A percentile compares a stretch with the other conserved stretches of the same genome.
Conservation (phyloP, 37 sponge, comb jelly and placozoan genomes). For the Cladorhizidae sp. region DNA sequence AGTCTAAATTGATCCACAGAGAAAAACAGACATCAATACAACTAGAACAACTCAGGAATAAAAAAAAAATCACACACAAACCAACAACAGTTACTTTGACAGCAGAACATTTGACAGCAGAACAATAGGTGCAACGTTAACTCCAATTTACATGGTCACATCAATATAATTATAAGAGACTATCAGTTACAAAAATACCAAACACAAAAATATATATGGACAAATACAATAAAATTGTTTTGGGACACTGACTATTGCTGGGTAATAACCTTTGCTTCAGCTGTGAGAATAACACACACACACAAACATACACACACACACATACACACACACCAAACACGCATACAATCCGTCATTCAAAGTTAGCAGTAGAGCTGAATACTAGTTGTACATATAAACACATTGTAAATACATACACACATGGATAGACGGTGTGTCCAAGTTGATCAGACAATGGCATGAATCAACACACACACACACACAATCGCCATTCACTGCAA, state of each 20-base stretch:
- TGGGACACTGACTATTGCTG: background rate
- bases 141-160: background rate
- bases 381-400: background rate
- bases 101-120: too few species aligned
- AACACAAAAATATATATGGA: background rate
- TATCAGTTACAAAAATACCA: background rate
- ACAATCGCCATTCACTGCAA: too few species aligned
- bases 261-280: background rate
- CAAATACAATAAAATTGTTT: background rate
- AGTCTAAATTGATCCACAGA: too few species aligned
- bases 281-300: background rate
- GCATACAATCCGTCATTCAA: too few species aligned
- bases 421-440: too few species aligned
- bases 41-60: background rate
- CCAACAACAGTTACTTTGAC: background rate
- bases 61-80: conserved; percentile 13
- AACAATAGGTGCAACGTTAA: background rate
- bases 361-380: too few species aligned
- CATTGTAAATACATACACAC: background rate
- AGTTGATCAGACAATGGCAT: too few species aligned
- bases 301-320: too few species aligned
- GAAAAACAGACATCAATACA: background rate
- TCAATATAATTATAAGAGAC: background rate
- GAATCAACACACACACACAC: too few species aligned
- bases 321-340: too few species aligned